Percentiles rank a stretch among this genome's conserved stretches.
These are phyloP conservation scores for Hylyphantes graminicola DNA, from an alignment of 1,140 invertebrate genomes.

Conservation along the genomic window DNA sequence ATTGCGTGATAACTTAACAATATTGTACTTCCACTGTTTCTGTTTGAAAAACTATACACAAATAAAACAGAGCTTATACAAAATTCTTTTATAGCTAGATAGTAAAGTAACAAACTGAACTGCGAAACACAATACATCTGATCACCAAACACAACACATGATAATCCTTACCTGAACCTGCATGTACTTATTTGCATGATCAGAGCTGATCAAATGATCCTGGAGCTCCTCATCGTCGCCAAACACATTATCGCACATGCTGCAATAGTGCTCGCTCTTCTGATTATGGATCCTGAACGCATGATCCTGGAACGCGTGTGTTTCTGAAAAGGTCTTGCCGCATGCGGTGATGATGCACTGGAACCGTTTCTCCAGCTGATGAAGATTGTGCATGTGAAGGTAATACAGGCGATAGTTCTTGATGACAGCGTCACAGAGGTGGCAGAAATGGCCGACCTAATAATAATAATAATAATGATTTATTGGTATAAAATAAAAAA, in stretches of 20 bases:
- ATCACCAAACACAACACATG: background rate
- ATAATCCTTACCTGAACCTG: slow-evolving; percentile 58
- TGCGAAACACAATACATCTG: no score
- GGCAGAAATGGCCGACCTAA: slow-evolving; percentile 64
- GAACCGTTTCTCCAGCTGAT: slow-evolving; percentile 63
- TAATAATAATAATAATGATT: no score
- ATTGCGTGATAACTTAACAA: no score
- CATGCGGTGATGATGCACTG: slow-evolving; percentile 64
- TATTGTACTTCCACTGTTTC: no score
- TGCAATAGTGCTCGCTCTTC: slow-evolving; percentile 60
- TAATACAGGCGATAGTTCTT: slow-evolving; percentile 64
- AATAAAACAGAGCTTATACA: no score
- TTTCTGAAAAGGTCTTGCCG: slow-evolving; percentile 61
- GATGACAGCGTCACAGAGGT: slow-evolving; percentile 64
- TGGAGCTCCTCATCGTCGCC: slow-evolving; percentile 62
- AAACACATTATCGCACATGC: slow-evolving; percentile 64
- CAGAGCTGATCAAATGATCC: slow-evolving; percentile 63
- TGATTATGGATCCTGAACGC: slow-evolving; percentile 59
- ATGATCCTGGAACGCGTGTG: slow-evolving; percentile 62
- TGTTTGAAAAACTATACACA: no score
- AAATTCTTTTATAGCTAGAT: no score
- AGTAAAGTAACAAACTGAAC: no score
- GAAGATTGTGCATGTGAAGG: slow-evolving; percentile 65
- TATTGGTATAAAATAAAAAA: no score
- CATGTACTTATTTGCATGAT: slow-evolving; percentile 64